A percentile compares a stretch with the other conserved stretches of the same genome.
phyloP scores from a whole-genome alignment of 2,888 invertebrate genomes.

The Caenorhabditis panamensis region DNA sequence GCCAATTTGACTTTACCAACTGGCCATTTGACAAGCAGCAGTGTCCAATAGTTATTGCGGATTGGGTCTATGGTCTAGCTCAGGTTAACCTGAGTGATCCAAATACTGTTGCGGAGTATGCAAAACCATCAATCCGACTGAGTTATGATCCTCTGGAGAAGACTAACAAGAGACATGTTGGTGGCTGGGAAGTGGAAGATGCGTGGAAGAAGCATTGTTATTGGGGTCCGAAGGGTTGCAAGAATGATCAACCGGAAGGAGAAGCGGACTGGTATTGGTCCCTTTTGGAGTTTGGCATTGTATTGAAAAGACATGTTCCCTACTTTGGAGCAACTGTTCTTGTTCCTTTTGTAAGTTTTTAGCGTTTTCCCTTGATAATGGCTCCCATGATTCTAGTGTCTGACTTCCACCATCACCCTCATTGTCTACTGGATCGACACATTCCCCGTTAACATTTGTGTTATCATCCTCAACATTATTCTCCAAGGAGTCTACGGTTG shows the following conservation, averaged over 20 bases:
- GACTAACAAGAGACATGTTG: constrained; percentile 74
- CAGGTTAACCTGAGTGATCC: constrained; percentile 79
- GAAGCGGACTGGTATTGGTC: constrained; percentile 80
- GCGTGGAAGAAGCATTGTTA: constrained; percentile 79
- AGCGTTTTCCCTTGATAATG: neutral
- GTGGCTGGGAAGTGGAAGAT: constrained; percentile 75
- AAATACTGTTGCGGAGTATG: constrained; percentile 47
- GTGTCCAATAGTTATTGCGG: constrained; percentile 80
- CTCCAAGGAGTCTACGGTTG: constrained; percentile 76
- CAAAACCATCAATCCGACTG: constrained; percentile 73
- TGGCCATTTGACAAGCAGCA: constrained; percentile 79
- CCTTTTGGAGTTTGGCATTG: constrained; percentile 79
- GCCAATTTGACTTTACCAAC: constrained; percentile 77
- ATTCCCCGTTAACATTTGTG: constrained; percentile 50
- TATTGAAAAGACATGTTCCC: constrained; percentile 78
- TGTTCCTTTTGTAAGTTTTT: constrained; percentile 72
- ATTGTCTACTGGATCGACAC: constrained; percentile 76
- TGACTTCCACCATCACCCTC: constrained; percentile 71
- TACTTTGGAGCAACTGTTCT: constrained; percentile 75
- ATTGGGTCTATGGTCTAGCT: constrained; percentile 80
- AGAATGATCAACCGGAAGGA: constrained; percentile 66
- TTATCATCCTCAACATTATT: constrained; percentile 71
- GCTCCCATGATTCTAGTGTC: constrained; percentile 60
- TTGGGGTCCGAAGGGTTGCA: constrained; percentile 78
- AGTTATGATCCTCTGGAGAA: constrained; percentile 74